Evolutionary conservation across 2,888 invertebrate species (phyloP).

Genomic region (Invenusta paracnida): DNA sequence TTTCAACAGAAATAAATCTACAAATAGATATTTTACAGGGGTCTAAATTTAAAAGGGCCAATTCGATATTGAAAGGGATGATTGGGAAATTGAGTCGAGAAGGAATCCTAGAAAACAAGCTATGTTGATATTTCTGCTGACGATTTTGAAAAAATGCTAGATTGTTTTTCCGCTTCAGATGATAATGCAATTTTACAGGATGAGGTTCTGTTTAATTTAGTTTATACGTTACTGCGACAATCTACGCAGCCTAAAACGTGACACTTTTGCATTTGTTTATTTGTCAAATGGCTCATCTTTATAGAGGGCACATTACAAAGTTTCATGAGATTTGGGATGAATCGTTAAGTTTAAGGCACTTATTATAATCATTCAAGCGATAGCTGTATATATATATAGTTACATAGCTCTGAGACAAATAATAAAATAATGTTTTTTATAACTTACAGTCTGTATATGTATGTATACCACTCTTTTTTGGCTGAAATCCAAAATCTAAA

Average conservation of each 20-base stretch:
- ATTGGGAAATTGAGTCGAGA: background rate
- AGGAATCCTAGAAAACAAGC: background rate
- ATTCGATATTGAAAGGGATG: constrained; percentile 11
- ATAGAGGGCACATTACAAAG: no score
- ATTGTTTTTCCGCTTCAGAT: background rate
- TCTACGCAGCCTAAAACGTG: background rate
- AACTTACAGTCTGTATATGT: no score
- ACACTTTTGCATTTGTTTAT: background rate
- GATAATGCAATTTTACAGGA: background rate
- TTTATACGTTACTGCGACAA: background rate
- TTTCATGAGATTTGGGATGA: no score
- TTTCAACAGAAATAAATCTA: no score
- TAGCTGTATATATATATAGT: no score
- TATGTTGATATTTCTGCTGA: background rate
- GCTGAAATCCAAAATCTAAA: no score
- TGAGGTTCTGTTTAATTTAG: background rate
- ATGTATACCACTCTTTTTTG: no score
- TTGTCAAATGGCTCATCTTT: no score
- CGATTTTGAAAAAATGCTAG: background rate
- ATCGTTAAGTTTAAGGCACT: no score
- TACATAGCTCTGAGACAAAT: no score
- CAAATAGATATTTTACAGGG: background rate
- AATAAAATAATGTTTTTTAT: no score
- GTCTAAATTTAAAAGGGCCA: background rate
- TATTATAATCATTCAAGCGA: no score